Evolutionary conservation across 2,113 vertebrate genomes (phyloP).

Genomic region (Mungos mungo): DNA sequence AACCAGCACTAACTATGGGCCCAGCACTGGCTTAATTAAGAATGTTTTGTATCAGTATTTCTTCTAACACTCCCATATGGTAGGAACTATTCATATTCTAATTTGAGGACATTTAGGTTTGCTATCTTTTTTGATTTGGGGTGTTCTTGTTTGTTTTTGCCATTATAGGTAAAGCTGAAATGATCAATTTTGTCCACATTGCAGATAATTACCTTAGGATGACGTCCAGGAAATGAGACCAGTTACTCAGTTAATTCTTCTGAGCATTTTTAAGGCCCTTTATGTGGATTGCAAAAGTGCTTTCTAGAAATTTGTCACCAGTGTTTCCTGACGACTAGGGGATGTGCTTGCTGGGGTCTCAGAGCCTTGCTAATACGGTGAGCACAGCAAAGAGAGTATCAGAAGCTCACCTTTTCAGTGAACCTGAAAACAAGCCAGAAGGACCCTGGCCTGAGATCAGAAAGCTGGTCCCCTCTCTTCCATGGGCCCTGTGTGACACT

Average conservation of each 20-base stretch:
- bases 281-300: neutral
- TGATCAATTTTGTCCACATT: neutral
- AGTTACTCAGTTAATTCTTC: neutral
- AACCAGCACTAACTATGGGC: neutral
- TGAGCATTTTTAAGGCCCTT: neutral
- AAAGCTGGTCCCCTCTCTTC: neutral
- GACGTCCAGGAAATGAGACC: neutral
- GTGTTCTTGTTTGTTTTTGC: neutral
- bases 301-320: neutral
- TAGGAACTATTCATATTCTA: neutral
- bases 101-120: neutral
- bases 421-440: neutral
- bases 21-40: neutral
- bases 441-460: neutral
- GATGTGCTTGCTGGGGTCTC: neutral
- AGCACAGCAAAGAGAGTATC: neutral
- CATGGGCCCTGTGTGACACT: neutral
- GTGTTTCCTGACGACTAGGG: neutral
- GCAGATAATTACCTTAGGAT: neutral
- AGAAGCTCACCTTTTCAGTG: neutral
- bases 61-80: neutral
- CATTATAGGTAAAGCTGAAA: neutral
- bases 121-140: neutral
- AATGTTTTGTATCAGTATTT: neutral
- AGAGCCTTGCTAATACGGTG: neutral